Conservation (phyloP, 2,797 vertebrate genomes). For the Lacerta bilineata region DNA sequence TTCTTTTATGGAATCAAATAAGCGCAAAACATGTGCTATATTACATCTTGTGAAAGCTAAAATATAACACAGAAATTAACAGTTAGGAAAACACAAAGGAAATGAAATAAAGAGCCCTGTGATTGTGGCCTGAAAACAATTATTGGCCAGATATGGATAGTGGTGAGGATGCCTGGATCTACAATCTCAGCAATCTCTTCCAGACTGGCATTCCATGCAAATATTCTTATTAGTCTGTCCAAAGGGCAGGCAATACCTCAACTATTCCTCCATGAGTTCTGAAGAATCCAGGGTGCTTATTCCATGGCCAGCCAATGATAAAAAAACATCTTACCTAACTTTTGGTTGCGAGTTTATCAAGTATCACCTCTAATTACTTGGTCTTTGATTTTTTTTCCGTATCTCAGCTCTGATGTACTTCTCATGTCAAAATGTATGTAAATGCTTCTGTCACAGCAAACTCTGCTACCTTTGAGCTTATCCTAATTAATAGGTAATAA, state of each 20-base stretch:
- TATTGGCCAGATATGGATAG: background rate
- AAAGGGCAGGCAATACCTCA: background rate
- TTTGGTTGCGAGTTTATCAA: background rate
- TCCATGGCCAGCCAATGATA: constrained; percentile 27
- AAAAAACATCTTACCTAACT: background rate
- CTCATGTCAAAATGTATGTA: background rate
- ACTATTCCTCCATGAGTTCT: background rate
- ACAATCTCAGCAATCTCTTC: background rate
- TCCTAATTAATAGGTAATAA: fast-evolving
- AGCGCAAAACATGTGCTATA: too few relatives aligned
- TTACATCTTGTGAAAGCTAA: too few relatives aligned
- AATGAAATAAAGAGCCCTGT: too few relatives aligned
- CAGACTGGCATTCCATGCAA: background rate
- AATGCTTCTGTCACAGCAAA: background rate
- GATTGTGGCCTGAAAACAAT: too few relatives aligned
- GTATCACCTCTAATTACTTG: constrained; percentile 41
- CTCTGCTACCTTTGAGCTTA: constrained; percentile 41
- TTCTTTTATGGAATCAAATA: too few relatives aligned
- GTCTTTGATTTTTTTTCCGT: constrained; percentile 7
- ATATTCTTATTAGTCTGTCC: background rate
- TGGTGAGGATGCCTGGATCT: background rate
- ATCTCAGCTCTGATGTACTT: constrained; percentile 34
- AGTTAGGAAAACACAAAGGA: too few relatives aligned
- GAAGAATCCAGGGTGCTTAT: background rate
- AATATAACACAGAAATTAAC: too few relatives aligned